Conservation (phyloP, 2,888 invertebrate species). For the Drosophila melanocephala region DNA sequence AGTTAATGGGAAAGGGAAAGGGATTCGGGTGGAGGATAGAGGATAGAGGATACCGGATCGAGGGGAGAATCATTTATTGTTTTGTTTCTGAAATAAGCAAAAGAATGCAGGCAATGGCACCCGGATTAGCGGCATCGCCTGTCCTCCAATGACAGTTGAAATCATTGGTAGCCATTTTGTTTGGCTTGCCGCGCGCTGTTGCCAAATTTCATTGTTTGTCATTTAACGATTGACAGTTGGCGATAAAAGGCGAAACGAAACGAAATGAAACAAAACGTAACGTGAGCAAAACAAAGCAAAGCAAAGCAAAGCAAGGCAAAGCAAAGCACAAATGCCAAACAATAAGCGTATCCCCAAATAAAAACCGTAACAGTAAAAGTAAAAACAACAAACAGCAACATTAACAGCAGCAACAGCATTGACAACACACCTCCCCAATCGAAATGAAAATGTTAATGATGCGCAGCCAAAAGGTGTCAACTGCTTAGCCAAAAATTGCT, state of each 20-base stretch:
- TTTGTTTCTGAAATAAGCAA: constrained; percentile 60
- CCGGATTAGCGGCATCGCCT: constrained; percentile 61
- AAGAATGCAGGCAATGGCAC: constrained; percentile 58
- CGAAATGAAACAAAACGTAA: constrained; percentile 40
- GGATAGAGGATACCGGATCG: background rate
- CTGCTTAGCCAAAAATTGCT: constrained; percentile 57
- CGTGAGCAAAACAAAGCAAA: constrained; percentile 33
- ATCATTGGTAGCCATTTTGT: constrained; percentile 66
- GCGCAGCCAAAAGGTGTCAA: constrained; percentile 70
- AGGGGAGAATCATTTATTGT: constrained; percentile 73
- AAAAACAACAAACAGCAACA: constrained; percentile 11
- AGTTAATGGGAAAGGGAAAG: background rate
- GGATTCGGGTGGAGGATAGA: background rate
- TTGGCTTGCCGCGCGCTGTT: constrained; percentile 34
- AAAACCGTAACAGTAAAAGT: constrained; percentile 30
- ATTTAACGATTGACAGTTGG: constrained; percentile 79
- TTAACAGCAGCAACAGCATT: constrained; percentile 7
- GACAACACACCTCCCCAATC: constrained; percentile 41
- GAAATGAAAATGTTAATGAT: constrained; percentile 77
- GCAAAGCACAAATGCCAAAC: constrained; percentile 28
- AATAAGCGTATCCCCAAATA: constrained; percentile 34
- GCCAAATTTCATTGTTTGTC: constrained; percentile 80
- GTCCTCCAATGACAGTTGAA: constrained; percentile 61
- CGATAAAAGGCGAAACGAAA: constrained; percentile 55
- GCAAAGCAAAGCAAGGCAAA: constrained; percentile 5